Conservation (phyloP, 1,140 invertebrate species). For the Anastrepha obliqua region DNA sequence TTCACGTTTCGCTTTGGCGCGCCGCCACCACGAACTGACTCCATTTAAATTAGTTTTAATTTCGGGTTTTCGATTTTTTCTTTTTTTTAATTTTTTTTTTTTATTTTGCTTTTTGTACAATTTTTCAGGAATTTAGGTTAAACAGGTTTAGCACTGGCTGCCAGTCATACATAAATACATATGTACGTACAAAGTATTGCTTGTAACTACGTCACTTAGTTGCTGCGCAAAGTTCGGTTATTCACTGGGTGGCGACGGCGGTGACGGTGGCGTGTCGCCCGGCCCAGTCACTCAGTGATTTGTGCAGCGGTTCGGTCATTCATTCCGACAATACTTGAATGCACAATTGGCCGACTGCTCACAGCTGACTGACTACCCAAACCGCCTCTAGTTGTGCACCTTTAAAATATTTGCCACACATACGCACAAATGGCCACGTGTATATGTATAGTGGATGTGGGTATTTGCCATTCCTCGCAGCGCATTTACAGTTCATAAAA, state of each 20-base stretch:
- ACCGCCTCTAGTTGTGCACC: neutral
- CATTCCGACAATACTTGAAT: conserved; percentile 45
- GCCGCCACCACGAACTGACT: conserved; percentile 29
- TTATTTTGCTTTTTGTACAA: neutral
- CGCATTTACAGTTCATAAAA: conserved; percentile 43
- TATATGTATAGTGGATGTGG: neutral
- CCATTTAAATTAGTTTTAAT: conserved; percentile 34
- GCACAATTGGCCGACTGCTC: conserved; percentile 40
- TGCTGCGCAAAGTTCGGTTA: conserved; percentile 20
- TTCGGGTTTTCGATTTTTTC: conserved; percentile 14
- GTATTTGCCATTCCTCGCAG: neutral
- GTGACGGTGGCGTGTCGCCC: neutral
- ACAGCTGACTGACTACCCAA: conserved; percentile 17
- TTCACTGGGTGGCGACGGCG: conserved; percentile 3
- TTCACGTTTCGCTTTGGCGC: conserved; percentile 30
- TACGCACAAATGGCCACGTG: neutral
- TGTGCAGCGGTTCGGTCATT: conserved; percentile 8
- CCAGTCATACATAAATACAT: neutral
- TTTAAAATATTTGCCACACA: neutral
- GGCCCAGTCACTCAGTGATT: conserved; percentile 44
- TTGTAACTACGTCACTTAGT: neutral
- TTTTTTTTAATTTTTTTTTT: no score
- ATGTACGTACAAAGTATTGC: neutral
- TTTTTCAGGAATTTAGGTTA: conserved; percentile 41
- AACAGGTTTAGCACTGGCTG: conserved; percentile 40